These are phyloP conservation scores for Calonectris borealis DNA, from an alignment of 2,113 vertebrate genomes.

Conservation along the genomic window DNA sequence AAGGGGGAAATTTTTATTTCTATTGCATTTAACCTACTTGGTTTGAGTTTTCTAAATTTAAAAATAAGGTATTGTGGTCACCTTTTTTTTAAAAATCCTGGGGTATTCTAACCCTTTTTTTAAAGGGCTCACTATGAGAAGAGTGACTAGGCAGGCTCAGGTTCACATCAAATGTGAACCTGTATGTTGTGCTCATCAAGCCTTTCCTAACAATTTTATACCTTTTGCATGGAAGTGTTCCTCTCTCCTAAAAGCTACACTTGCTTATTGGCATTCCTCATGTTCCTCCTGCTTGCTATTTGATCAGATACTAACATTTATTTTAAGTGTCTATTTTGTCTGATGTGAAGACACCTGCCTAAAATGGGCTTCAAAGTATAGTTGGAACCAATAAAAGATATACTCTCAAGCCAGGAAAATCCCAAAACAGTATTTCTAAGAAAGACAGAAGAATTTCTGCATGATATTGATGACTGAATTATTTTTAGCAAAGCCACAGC, in stretches of 20 bases:
- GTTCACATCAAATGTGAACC: neutral
- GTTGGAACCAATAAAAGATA: neutral
- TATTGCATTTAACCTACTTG: neutral
- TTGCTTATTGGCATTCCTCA: neutral
- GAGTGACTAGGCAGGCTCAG: accelerated
- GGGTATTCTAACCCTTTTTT: neutral
- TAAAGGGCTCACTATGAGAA: neutral
- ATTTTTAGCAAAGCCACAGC: neutral
- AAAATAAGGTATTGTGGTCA: neutral
- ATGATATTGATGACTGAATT: neutral
- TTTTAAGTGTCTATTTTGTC: neutral
- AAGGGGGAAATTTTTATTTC: neutral
- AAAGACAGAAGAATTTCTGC: neutral
- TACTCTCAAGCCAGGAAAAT: neutral
- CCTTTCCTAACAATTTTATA: neutral
- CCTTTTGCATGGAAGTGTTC: neutral
- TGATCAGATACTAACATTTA: neutral
- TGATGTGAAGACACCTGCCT: neutral
- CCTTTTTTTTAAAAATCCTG: neutral
- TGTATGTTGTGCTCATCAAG: neutral
- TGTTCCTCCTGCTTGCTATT: neutral
- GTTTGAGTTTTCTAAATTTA: neutral
- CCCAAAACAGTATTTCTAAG: neutral
- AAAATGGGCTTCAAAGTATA: neutral
- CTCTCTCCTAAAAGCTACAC: neutral